These are phyloP conservation scores for Drusus annulatus DNA, from an alignment of 1,140 invertebrate species.

Conservation along the genomic window DNA sequence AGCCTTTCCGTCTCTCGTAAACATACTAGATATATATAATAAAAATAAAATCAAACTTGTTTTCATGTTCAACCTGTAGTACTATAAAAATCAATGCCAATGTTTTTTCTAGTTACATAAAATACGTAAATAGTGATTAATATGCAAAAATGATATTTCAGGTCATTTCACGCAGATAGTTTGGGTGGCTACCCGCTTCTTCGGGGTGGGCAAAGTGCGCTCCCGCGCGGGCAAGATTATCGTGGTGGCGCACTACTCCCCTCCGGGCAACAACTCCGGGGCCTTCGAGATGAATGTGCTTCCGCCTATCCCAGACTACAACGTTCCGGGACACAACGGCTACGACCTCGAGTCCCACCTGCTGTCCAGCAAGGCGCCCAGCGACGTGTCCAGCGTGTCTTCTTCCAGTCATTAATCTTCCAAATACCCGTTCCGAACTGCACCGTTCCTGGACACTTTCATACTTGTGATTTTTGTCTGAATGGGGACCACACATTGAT, in stretches of 20 bases:
- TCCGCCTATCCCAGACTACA: constrained; percentile 76
- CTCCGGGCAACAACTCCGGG: constrained; percentile 83
- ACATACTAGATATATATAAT: no score
- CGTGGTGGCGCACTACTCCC: constrained; percentile 87
- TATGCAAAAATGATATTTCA: constrained; percentile 62
- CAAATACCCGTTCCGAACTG: no score
- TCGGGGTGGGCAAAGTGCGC: constrained; percentile 88
- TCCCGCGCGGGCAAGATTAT: constrained; percentile 82
- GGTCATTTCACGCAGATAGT: constrained; percentile 94
- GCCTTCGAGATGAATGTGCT: constrained; percentile 84
- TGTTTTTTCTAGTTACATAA: no score
- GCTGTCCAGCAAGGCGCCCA: constrained; percentile 32
- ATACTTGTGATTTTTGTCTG: no score
- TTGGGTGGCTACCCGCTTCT: constrained; percentile 83
- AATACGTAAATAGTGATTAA: no score
- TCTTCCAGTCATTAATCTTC: constrained; percentile 1
- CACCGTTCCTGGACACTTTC: no score
- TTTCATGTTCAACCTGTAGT: no score
- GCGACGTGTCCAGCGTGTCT: constrained; percentile 12
- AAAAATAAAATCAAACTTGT: no score
- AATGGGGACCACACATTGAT: no score
- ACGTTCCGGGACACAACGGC: constrained; percentile 63
- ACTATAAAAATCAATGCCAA: no score
- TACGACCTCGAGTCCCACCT: constrained; percentile 49
- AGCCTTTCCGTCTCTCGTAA: no score